Base-by-base conservation (phyloP, 2,113 vertebrate species). In the Gila orcuttii region DNA sequence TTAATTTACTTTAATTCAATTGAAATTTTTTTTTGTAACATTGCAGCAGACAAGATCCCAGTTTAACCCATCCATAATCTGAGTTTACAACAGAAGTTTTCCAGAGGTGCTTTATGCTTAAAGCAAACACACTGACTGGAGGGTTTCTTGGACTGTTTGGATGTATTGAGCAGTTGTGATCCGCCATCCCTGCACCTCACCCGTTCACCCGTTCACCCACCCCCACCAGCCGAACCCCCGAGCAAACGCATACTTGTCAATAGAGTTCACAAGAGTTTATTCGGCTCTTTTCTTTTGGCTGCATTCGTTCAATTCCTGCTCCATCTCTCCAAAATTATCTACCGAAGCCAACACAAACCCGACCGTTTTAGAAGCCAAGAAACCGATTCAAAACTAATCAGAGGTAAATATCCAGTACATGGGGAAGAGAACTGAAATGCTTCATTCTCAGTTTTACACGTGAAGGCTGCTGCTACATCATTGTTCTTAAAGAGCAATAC, bases 161-260 rank as follows among this genome's bases (percentile, higher is more conserved):
- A 82, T 82, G 64, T 82, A 55, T 71, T 69, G 81, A 73, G 81
- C 33, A 83, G 66, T 33, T 68, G 10, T 8, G 66, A 83, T 69
- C 80, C 80, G 45, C 80, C 62, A 82, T 82, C 68, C 80, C 81
- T 73, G 21, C 82, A 83, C 23, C 68, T 73, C 82, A 42, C 42
- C 39, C 39, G 39, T 42, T 8, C 39, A 8, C 7, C 39, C 39
- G 8, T 42, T 42, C 42, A 9, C 82, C 82, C 66, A 59, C 82
- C 82, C 82, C 82, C 82, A 73, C 47, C 66, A 55, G 64, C 66
- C 13, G 68, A 82, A 59, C 66, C 81, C 31, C 79, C 5, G 68
- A 83, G 82, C 50, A 73, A 74, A 83, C 82, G 62, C 80, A 82
- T 73, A 59, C 66, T 42, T 73, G 82, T 83, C 66, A 73, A 83